Conservation (phyloP, 2,797 vertebrate genomes). For the Pipistrellus pygmaeus region DNA sequence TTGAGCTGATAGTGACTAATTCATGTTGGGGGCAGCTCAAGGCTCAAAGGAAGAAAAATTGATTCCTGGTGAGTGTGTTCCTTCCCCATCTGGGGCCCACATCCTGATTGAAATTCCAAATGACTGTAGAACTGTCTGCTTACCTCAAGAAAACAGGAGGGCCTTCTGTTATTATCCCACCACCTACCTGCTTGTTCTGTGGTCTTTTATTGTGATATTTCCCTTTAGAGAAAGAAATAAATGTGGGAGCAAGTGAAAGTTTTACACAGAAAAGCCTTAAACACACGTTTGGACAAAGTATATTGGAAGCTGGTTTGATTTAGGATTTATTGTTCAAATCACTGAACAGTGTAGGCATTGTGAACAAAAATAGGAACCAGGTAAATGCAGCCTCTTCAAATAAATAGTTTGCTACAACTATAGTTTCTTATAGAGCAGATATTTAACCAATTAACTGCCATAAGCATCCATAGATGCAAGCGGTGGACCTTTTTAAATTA, state of each 20-base stretch:
- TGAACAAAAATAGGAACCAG: slow-evolving; percentile 59
- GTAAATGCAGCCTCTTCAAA: neutral
- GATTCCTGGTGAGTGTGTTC: neutral
- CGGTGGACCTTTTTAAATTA: no score
- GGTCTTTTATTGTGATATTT: slow-evolving; percentile 70
- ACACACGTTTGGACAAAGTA: slow-evolving; percentile 8
- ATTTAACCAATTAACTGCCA: no score
- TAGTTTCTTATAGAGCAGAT: neutral
- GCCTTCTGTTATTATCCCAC: slow-evolving; percentile 3
- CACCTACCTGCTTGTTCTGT: neutral
- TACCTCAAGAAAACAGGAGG: neutral
- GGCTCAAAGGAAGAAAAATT: neutral
- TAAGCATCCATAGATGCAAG: no score
- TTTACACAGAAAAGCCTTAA: slow-evolving; percentile 43
- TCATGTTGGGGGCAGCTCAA: no score
- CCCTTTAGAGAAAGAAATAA: slow-evolving; percentile 64
- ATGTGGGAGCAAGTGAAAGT: neutral
- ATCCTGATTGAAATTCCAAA: neutral
- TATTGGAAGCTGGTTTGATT: slow-evolving; percentile 78
- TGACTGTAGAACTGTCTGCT: neutral
- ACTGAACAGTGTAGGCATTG: slow-evolving; percentile 45
- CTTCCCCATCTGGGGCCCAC: neutral
- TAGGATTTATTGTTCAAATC: slow-evolving; percentile 65
- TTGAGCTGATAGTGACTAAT: neutral
- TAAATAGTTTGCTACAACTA: neutral